A percentile compares a stretch with the other conserved stretches of the same genome.
Evolutionary conservation across 2,888 invertebrate species (phyloP).

Genomic region (Caenorhabditis macrosperma): DNA sequence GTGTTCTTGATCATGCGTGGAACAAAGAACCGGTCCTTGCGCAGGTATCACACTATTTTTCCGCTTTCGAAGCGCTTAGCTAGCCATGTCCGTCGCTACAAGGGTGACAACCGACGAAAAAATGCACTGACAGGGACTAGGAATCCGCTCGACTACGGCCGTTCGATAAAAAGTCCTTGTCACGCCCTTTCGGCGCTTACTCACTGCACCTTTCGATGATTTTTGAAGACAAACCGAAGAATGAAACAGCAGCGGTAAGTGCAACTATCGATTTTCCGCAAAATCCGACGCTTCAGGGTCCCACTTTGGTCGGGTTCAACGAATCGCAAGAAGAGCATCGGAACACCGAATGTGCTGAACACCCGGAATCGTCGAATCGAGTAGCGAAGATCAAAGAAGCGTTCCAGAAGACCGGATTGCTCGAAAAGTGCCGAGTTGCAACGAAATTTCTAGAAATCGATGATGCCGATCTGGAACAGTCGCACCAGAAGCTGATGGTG

Average conservation of each 20-base stretch:
- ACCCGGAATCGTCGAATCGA: conserved; percentile 64
- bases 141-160: conserved; percentile 14
- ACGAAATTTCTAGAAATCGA: conserved; percentile 45
- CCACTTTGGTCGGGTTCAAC: conserved; percentile 64
- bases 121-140: background rate
- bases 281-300: conserved; percentile 21
- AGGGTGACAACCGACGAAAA: no score
- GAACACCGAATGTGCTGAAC: conserved; percentile 53
- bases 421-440: conserved; percentile 57
- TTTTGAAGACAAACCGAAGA: conserved; percentile 24
- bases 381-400: conserved; percentile 56
- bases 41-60: no score
- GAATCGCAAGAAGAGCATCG: conserved; percentile 44
- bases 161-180: background rate
- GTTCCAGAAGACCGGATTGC: conserved; percentile 46
- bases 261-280: background rate
- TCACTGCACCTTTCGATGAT: conserved; percentile 13
- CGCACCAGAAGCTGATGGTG: conserved; percentile 54
- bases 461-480: conserved; percentile 55
- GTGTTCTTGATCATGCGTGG: no score
- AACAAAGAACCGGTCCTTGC: no score
- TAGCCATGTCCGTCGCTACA: no score
- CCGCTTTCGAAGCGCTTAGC: no score
- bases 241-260: conserved; percentile 4
- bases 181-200: background rate